Conservation (phyloP, 2,113 vertebrate species). For the Pao palembangensis region DNA sequence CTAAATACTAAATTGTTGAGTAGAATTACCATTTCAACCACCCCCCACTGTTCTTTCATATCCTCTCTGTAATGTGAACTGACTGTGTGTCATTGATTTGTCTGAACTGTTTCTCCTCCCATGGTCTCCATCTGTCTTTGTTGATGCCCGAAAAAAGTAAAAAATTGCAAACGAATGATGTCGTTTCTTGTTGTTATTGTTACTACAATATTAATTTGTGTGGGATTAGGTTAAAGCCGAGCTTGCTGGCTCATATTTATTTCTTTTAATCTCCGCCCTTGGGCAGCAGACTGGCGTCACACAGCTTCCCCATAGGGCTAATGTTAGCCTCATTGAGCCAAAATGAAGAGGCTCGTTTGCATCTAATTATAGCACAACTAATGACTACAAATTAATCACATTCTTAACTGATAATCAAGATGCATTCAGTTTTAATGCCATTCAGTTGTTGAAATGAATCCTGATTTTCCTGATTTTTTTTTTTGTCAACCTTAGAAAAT, state of each 20-base stretch:
- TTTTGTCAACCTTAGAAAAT: neutral
- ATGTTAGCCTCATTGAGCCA: slow-evolving; percentile 37
- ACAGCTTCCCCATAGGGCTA: slow-evolving; percentile 27
- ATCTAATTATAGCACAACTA: slow-evolving; percentile 36
- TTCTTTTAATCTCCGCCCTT: slow-evolving; percentile 30
- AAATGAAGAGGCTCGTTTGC: slow-evolving; percentile 29
- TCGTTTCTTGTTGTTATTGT: slow-evolving; percentile 11
- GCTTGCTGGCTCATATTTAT: slow-evolving; percentile 24
- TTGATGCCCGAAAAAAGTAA: slow-evolving; percentile 20
- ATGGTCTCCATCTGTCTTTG: slow-evolving; percentile 27
- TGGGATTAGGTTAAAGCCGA: slow-evolving; percentile 13
- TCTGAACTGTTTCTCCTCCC: slow-evolving; percentile 21
- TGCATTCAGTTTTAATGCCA: neutral
- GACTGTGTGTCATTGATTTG: slow-evolving; percentile 47
- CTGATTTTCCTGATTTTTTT: neutral
- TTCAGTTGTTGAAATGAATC: neutral
- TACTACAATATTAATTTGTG: slow-evolving; percentile 5
- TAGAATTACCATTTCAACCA: too few relatives aligned
- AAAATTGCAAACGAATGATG: neutral
- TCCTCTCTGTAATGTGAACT: slow-evolving; percentile 23
- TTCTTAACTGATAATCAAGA: slow-evolving; percentile 16
- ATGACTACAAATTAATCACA: slow-evolving; percentile 37
- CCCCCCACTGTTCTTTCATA: neutral
- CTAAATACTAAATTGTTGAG: too few relatives aligned
- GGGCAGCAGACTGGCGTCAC: slow-evolving; percentile 20